A percentile compares a stretch with the other conserved stretches of the same genome.
Conservation (phyloP, 2,888 invertebrate genomes). For the Dendrolimus pini region DNA sequence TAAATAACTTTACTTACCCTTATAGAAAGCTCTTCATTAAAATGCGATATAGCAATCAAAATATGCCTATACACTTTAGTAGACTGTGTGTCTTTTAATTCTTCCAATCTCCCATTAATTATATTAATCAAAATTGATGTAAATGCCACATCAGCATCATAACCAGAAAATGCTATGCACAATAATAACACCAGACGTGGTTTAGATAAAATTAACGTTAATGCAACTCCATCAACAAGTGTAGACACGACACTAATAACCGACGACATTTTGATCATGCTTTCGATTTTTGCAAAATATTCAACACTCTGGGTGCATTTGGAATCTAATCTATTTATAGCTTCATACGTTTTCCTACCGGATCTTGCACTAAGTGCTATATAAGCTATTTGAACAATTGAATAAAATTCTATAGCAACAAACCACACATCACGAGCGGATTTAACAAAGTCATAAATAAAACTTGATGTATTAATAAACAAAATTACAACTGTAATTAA, state of each 20-base stretch:
- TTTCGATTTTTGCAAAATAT: slow-evolving; percentile 17
- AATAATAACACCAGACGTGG: slow-evolving; percentile 19
- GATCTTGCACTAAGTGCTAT: slow-evolving; percentile 21
- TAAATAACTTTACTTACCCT: slow-evolving; percentile 25
- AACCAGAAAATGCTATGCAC: slow-evolving; percentile 32
- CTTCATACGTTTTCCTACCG: slow-evolving; percentile 19
- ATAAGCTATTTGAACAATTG: slow-evolving; percentile 22
- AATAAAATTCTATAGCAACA: slow-evolving; percentile 21
- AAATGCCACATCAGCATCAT: slow-evolving; percentile 44
- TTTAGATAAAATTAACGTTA: slow-evolving; percentile 16
- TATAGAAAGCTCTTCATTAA: slow-evolving; percentile 39
- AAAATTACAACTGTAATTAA: slow-evolving; percentile 17
- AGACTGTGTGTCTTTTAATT: slow-evolving; percentile 20
- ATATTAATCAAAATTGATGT: slow-evolving; percentile 35
- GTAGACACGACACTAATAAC: slow-evolving; percentile 19
- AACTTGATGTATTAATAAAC: slow-evolving; percentile 9
- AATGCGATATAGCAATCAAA: slow-evolving; percentile 32
- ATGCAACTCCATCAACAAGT: slow-evolving; percentile 29
- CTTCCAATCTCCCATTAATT: slow-evolving; percentile 37
- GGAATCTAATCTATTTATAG: slow-evolving; percentile 32
- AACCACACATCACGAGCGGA: slow-evolving; percentile 7
- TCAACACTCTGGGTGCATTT: slow-evolving; percentile 26
- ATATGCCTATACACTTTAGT: slow-evolving; percentile 40
- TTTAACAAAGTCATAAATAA: slow-evolving; percentile 23
- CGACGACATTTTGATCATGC: slow-evolving; percentile 12